These are phyloP conservation scores for Lycaon pictus DNA, from an alignment of 2,113 vertebrate genomes.

Conservation along the genomic window DNA sequence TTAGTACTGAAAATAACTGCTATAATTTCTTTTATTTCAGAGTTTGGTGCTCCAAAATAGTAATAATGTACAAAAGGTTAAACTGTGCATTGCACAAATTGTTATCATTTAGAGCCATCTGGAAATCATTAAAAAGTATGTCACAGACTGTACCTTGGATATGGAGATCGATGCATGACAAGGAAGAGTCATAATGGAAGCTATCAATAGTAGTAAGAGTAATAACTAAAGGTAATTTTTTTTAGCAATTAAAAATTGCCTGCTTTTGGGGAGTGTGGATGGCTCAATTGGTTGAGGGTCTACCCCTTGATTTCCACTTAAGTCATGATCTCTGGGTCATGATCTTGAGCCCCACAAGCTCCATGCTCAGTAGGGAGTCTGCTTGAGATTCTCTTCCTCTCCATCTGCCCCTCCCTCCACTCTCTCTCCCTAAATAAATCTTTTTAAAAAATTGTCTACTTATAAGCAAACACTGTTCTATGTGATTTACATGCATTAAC, in stretches of 20 bases:
- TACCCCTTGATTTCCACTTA: not conserved
- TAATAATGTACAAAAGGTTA: not conserved
- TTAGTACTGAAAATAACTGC: not conserved
- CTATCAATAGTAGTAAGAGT: not conserved
- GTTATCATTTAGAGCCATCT: conserved; percentile 6
- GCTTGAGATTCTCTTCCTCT: not conserved
- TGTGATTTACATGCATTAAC: not conserved
- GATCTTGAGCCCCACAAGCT: not conserved
- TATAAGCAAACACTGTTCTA: not conserved
- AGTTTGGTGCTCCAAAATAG: not conserved
- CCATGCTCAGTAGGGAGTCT: not conserved
- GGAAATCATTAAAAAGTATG: not conserved
- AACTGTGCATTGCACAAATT: not conserved
- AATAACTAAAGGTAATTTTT: conserved; percentile 19
- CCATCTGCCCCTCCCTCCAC: not conserved
- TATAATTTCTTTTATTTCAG: not conserved
- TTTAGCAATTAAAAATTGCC: not conserved
- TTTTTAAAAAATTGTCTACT: not conserved
- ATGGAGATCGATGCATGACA: not conserved
- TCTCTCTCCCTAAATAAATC: not conserved
- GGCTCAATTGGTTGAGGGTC: not conserved
- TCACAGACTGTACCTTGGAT: not conserved
- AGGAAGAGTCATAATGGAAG: not conserved
- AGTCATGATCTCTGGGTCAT: not conserved
- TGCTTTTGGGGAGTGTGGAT: not conserved